Percentiles rank a stretch among this genome's conserved stretches.
Conservation (phyloP, 2,888 invertebrate genomes). For the Drosophila paracracens region DNA sequence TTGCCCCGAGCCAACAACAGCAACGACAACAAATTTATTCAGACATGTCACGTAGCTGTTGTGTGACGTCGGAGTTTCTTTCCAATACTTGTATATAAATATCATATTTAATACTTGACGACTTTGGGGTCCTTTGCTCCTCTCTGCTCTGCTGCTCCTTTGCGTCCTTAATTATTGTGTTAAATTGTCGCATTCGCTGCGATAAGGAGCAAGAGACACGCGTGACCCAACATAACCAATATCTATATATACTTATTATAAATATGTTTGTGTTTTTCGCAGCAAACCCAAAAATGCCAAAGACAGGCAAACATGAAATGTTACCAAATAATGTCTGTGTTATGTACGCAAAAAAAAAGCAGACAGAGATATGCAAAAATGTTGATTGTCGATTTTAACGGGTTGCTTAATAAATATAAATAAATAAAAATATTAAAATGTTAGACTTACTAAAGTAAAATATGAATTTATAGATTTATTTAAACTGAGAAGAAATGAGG, state of each 20-base stretch:
- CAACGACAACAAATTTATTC: slow-evolving; percentile 56
- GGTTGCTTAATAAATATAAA: no score
- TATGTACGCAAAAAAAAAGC: background rate
- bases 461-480: no score
- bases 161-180: slow-evolving; percentile 51
- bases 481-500: background rate
- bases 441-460: no score
- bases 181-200: slow-evolving; percentile 37
- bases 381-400: background rate
- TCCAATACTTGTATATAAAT: slow-evolving; percentile 30
- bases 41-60: slow-evolving; percentile 65
- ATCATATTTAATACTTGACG: slow-evolving; percentile 19
- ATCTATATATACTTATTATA: slow-evolving; percentile 4
- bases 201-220: slow-evolving; percentile 27
- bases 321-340: background rate
- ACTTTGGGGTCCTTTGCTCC: background rate
- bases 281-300: background rate
- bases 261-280: background rate
- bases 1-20: slow-evolving; percentile 3
- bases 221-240: slow-evolving; percentile 42
- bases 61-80: slow-evolving; percentile 12
- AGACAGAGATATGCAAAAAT: background rate
- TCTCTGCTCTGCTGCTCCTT: slow-evolving; percentile 3
- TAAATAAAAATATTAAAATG: no score
- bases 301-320: slow-evolving; percentile 1